Evolutionary conservation across 2,888 invertebrate genomes (phyloP).

Genomic region (Agrotis segetum): DNA sequence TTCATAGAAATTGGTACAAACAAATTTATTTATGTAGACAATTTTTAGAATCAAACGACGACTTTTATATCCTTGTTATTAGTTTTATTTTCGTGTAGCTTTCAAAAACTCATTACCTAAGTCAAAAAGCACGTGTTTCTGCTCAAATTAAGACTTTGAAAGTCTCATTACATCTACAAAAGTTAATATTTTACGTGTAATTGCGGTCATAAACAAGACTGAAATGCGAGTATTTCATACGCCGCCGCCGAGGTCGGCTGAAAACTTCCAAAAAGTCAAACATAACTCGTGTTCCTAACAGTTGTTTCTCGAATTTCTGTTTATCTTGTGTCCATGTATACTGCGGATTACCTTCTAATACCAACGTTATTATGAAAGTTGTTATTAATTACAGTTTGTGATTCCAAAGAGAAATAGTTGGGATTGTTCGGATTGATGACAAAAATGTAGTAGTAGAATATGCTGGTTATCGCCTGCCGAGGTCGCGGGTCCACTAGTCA

Average conservation of each 20-base stretch:
- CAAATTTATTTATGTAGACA: neutral
- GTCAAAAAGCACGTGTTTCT: neutral
- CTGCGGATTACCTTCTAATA: slow-evolving; percentile 33
- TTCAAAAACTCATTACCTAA: neutral
- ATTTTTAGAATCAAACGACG: neutral
- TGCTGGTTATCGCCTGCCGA: neutral
- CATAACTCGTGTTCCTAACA: slow-evolving; percentile 40
- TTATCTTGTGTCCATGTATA: slow-evolving; percentile 44
- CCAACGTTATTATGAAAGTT: slow-evolving; percentile 47
- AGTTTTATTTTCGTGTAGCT: neutral
- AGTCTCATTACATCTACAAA: slow-evolving; percentile 12
- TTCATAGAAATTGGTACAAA: too few species aligned
- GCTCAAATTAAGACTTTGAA: neutral
- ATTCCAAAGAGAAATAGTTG: slow-evolving; percentile 15
- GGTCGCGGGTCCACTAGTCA: too few species aligned
- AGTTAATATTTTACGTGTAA: slow-evolving; percentile 34
- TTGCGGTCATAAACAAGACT: slow-evolving; percentile 26
- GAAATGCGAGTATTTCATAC: slow-evolving; percentile 29
- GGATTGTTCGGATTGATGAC: neutral
- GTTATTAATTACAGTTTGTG: slow-evolving; percentile 27
- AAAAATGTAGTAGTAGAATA: neutral
- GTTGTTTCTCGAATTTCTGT: slow-evolving; percentile 48
- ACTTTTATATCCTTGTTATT: neutral
- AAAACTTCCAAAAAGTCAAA: slow-evolving; percentile 57
- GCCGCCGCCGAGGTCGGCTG: slow-evolving; percentile 17